Evolutionary conservation across 2,888 invertebrate species (phyloP), one percentile per base, ranked within the genome.

Genomic region (Resseliella maxima): DNA sequence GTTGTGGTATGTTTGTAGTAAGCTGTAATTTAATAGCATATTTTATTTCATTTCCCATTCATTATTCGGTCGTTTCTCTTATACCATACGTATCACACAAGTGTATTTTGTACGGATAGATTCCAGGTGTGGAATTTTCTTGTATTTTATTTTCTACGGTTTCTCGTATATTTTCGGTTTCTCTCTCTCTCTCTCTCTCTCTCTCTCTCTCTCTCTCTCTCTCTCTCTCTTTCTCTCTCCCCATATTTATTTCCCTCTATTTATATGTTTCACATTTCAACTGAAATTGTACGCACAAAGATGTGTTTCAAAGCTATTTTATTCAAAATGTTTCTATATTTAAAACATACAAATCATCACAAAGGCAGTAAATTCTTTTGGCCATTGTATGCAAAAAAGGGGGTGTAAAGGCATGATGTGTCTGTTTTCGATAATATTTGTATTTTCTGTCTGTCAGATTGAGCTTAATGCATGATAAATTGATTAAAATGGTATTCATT

Each of bases 11-110:
- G 27, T 64, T n/a, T 64, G 64, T 6, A 64, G 31, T 64, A 64
- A 27, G 64, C 31, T 64, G 64, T 64, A 64, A 64, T 64, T 64
- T 64, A 10, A 64, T 27, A 64, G 64, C 64, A 31, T 31, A 64
- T 64, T 64, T 27, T 64, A 64, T 64, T 64, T 64, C 64, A 64
- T 64, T 64, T 64, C 1, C 27, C 64, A 15, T 64, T 64, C 64
- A 64, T 64, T 64, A 64, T 64, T 24, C 31, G 64, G 64, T 64
- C 64, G 64, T 64, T 64, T 64, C 15, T 64, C 24, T 50, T 50
- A 18, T 18, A 50, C 41, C 12, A 5, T 41, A 12, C 41, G 41
- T 41, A 8, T 12, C 5, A 41, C 18, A 50, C 46, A 8, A 18
- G 2, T 2, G 15, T 50, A 15, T 50, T 8, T 18, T 18, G 8